A percentile compares a stretch with the other conserved stretches of the same genome.
These are phyloP conservation scores for Anas platyrhynchos DNA, from an alignment of 2,113 vertebrate species.

Conservation along the genomic window DNA sequence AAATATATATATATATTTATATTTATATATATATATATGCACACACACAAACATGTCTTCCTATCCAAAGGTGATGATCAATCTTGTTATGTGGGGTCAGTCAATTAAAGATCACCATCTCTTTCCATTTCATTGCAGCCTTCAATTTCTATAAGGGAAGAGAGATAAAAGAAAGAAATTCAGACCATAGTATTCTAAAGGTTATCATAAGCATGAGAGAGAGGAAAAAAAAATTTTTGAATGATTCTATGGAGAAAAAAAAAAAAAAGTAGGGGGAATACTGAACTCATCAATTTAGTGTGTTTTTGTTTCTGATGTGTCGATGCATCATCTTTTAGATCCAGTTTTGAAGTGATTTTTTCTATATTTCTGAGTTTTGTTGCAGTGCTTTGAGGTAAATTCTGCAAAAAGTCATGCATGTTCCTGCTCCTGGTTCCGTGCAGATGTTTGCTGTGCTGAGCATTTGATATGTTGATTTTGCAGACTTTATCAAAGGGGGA, in stretches of 20 bases:
- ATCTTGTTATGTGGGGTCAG: not conserved
- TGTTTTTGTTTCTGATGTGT: not conserved
- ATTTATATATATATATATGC: fast-evolving
- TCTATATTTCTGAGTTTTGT: not conserved
- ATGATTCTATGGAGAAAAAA: not conserved
- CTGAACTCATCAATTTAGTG: not conserved
- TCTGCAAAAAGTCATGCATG: not conserved
- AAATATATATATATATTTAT: too few relatives aligned
- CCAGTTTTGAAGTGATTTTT: not conserved
- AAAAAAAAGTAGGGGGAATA: not conserved
- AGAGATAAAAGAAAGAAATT: not conserved
- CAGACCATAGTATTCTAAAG: not conserved
- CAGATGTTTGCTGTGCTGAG: not conserved
- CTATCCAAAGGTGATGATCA: not conserved
- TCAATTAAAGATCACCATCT: not conserved
- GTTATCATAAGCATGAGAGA: not conserved
- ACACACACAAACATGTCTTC: not conserved
- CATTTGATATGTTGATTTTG: not conserved
- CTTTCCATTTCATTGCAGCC: not conserved
- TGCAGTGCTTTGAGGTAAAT: not conserved
- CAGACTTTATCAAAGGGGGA: not conserved
- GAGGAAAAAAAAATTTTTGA: fast-evolving
- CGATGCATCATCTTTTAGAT: not conserved
- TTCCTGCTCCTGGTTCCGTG: not conserved
- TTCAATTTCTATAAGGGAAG: not conserved